Conservation (phyloP, 2,113 vertebrate genomes). For the Hippocampus abdominalis region DNA sequence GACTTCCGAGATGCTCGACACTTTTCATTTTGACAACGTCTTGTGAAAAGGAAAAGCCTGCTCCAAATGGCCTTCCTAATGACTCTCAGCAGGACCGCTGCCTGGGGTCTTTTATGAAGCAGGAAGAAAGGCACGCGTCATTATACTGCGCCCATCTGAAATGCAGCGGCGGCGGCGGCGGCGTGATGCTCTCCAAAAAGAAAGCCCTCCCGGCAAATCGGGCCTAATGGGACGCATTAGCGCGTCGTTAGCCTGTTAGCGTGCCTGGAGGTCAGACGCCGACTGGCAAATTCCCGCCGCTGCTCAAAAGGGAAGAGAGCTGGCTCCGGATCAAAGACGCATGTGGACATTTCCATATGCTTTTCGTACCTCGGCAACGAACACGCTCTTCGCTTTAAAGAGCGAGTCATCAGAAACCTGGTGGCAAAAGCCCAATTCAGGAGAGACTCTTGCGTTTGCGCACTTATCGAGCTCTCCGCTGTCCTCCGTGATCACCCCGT, state of each 20-base stretch:
- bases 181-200: conserved; percentile 72
- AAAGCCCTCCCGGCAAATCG: conserved; percentile 72
- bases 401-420: neutral
- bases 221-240: conserved; percentile 77
- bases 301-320: conserved; percentile 38
- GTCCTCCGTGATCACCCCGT: conserved; percentile 5
- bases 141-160: conserved; percentile 69
- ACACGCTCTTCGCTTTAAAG: conserved; percentile 6
- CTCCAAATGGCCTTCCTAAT: conserved; percentile 73
- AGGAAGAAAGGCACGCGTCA: conserved; percentile 69
- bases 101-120: conserved; percentile 70
- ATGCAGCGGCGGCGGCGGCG: conserved; percentile 61
- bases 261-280: conserved; percentile 67
- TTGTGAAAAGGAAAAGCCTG: conserved; percentile 59
- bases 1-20: conserved; percentile 31
- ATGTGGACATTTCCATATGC: conserved; percentile 5
- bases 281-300: conserved; percentile 59
- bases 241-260: conserved; percentile 71
- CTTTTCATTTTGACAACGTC: conserved; percentile 53
- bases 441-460: neutral
- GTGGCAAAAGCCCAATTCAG: conserved; percentile 7
- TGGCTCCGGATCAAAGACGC: conserved; percentile 38
- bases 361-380: conserved; percentile 11
- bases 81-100: conserved; percentile 72
- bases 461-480: neutral